These are phyloP conservation scores for Scolopax mira DNA, from an alignment of 2,113 vertebrate species.

Conservation along the genomic window DNA sequence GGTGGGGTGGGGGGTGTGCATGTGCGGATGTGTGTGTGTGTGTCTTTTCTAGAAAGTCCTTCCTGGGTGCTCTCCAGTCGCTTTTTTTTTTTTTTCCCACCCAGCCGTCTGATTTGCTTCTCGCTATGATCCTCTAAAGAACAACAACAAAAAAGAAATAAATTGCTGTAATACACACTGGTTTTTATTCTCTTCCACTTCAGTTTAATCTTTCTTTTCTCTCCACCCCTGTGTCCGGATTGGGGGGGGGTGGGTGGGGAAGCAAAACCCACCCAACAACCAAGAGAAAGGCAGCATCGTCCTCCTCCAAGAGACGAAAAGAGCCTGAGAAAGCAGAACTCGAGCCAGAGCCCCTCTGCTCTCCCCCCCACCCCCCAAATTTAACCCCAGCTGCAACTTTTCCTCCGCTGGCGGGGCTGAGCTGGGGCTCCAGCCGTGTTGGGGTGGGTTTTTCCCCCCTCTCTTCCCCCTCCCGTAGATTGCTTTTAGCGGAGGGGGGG, in stretches of 20 bases:
- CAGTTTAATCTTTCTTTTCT: constrained; percentile 16
- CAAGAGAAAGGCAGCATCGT: constrained; percentile 19
- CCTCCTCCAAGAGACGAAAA: not conserved
- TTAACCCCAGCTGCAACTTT: constrained; percentile 14
- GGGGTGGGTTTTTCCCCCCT: constrained; percentile 4
- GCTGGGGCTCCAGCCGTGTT: constrained; percentile 6
- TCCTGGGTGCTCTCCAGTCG: constrained; percentile 29
- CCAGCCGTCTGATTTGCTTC: not conserved
- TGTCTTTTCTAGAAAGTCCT: constrained; percentile 61
- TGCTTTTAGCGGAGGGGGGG: not conserved
- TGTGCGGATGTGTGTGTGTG: not conserved
- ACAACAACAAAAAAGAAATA: not conserved
- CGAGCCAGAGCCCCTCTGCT: constrained; percentile 7
- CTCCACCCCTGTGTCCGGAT: constrained; percentile 14
- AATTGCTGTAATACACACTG: constrained; percentile 10
- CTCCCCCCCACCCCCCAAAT: not conserved
- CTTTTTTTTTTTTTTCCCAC: not conserved
- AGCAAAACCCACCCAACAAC: not conserved
- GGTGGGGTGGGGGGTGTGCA: not conserved
- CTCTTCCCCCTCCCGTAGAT: not conserved
- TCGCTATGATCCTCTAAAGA: not conserved
- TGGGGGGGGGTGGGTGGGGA: not conserved
- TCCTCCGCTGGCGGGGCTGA: not conserved
- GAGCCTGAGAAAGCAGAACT: constrained; percentile 17
- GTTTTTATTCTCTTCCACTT: not conserved